Evolutionary conservation across 1,140 invertebrate genomes (phyloP).

Genomic region (Tetramorium alpestre): DNA sequence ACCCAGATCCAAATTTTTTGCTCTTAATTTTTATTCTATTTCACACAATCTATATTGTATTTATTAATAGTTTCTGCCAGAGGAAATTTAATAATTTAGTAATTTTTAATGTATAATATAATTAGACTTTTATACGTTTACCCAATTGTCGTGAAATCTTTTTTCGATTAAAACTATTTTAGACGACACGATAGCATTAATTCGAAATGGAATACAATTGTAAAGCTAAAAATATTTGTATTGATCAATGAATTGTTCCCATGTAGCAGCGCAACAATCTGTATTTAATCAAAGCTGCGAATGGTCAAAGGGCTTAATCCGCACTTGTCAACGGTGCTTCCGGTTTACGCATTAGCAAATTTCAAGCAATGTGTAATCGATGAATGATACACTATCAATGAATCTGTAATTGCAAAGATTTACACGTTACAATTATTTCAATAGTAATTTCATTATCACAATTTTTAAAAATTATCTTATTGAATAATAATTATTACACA

Average conservation of each 20-base stretch:
- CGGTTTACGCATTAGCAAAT: slow-evolving; percentile 44
- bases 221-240: slow-evolving; percentile 13
- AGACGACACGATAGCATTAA: not conserved
- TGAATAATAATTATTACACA: not conserved
- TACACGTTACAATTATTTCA: not conserved
- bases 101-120: not conserved
- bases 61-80: not conserved
- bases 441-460: not conserved
- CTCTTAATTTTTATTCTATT: slow-evolving; percentile 6
- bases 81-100: not conserved
- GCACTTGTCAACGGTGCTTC: slow-evolving; percentile 46
- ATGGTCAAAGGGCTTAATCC: slow-evolving; percentile 57
- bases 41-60: not conserved
- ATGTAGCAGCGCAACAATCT: slow-evolving; percentile 20
- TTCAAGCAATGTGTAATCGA: slow-evolving; percentile 54
- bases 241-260: slow-evolving; percentile 22
- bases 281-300: slow-evolving; percentile 37
- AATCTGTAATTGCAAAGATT: slow-evolving; percentile 21
- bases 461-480: not conserved
- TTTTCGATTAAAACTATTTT: not conserved
- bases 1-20: not conserved
- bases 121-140: not conserved
- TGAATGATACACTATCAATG: slow-evolving; percentile 11
- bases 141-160: not conserved
- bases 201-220: slow-evolving; percentile 7